Evolutionary conservation across 2,797 vertebrate species (phyloP).

Genomic region (Syndactyla subalaris): DNA sequence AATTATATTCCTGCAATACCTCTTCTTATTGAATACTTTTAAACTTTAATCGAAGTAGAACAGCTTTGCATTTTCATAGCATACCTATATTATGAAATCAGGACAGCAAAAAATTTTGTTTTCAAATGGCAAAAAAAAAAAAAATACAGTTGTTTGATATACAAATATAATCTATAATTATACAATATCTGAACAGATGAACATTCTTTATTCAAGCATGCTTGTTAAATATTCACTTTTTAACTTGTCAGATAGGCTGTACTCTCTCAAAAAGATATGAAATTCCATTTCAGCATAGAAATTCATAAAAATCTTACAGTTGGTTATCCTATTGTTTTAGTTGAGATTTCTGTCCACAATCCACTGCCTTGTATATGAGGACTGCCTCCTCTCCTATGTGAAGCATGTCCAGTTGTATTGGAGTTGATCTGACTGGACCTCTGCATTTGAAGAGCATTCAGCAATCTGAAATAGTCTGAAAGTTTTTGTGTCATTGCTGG

Average conservation of each 20-base stretch:
- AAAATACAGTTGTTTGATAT: background rate
- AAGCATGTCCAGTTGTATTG: background rate
- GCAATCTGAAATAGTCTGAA: background rate
- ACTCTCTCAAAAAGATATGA: background rate
- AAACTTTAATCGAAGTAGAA: slow-evolving; percentile 48
- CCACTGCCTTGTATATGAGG: background rate
- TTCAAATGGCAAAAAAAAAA: slow-evolving; percentile 10
- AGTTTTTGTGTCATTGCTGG: background rate
- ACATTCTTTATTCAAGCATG: background rate
- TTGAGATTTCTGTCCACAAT: background rate
- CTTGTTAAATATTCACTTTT: background rate
- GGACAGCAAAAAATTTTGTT: background rate
- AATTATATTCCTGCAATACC: slow-evolving; percentile 11
- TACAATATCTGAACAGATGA: background rate
- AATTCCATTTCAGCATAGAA: background rate
- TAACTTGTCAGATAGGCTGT: background rate
- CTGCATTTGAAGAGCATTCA: background rate
- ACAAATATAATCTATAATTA: background rate
- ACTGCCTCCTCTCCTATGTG: background rate
- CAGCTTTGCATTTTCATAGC: background rate
- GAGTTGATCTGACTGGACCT: background rate
- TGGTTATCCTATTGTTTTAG: background rate
- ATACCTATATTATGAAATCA: background rate
- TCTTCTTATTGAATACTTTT: slow-evolving; percentile 11
- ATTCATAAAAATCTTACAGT: background rate